Evolutionary conservation across 2,113 vertebrate species (phyloP).

Genomic region (Natator depressus): DNA sequence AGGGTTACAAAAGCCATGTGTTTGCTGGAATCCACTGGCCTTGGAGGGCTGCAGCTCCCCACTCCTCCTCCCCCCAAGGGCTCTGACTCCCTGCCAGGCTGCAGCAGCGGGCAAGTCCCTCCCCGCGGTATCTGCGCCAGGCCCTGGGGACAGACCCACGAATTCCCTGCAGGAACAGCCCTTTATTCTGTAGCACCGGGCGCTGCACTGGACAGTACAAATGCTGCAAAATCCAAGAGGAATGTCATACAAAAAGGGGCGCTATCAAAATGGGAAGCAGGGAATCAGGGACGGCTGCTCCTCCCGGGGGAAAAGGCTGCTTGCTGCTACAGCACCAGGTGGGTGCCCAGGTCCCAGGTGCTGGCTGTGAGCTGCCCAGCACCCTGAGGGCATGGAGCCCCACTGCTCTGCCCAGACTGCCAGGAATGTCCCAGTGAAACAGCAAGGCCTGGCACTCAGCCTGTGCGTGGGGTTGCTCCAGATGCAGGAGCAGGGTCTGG

Average conservation of each 20-base stretch:
- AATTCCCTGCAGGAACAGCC: background rate
- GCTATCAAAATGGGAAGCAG: fast-evolving
- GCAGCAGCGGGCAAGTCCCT: too few species aligned
- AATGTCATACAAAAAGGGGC: background rate
- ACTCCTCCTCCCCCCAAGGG: background rate
- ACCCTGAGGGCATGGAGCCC: too few species aligned
- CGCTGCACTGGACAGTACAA: background rate
- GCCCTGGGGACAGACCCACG: background rate
- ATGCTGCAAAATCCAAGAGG: background rate
- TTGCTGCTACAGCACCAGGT: background rate
- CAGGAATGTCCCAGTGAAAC: background rate
- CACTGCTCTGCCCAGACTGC: background rate
- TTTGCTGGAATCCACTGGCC: background rate
- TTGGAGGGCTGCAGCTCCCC: background rate
- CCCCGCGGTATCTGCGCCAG: background rate
- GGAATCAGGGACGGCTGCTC: background rate
- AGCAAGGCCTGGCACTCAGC: background rate
- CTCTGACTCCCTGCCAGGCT: background rate
- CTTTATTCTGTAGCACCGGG: background rate
- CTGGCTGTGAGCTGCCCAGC: too few species aligned
- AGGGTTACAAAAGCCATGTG: too few species aligned
- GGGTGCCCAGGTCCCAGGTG: background rate
- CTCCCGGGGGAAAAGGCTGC: background rate
- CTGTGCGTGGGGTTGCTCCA: background rate
- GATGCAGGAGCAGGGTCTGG: too few species aligned